Base-by-base conservation (phyloP, 2,888 invertebrate genomes). In the Autographa gamma region DNA sequence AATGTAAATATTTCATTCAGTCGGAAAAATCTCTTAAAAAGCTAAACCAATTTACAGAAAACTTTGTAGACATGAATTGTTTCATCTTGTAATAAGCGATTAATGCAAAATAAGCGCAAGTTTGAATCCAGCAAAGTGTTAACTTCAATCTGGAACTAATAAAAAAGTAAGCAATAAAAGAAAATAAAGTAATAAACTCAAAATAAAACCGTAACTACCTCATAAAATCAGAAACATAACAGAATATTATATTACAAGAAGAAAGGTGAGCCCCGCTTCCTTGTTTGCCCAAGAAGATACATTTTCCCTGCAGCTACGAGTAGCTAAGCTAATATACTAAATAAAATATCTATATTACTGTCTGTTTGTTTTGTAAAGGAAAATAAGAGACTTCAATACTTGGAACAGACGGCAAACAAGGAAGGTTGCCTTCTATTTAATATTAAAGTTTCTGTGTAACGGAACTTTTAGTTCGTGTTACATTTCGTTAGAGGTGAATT, bases 381-480 rank as follows among this genome's bases (percentile, higher is more conserved):
- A 48, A 48, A 48, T 48, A 48, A 48, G 48, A 48, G 48, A 48
- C n/a, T 48, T 48, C 48, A 43, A 43, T 48, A 7, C n/a, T 48
- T 48, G 8, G 48, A 48, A n/a, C n/a, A n/a, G n/a, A 4, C 48
- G 48, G 48, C 48, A 48, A 48, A 48, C 48, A 48, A 1, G n/a
- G n/a, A 48, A 16, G n/a, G n/a, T n/a, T 16, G 43, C 14, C 43
- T 43, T 43, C 43, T 48, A 5, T n/a, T 48, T n/a, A 48, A 48
- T 48, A 48, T 48, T 48, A 48, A 48, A 48, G 48, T 48, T 48
- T 48, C 48, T n/a, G n/a, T 48, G 48, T 48, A 48, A 48, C n/a
- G n/a, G n/a, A 48, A 48, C 48, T 48, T n/a, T 48, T 48, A 16
- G 48, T 48, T 16, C 6, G 43, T 16, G n/a, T 48, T n/a, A 48